Conservation (phyloP, 2,888 invertebrate genomes). For the Cataglyphis livida region DNA sequence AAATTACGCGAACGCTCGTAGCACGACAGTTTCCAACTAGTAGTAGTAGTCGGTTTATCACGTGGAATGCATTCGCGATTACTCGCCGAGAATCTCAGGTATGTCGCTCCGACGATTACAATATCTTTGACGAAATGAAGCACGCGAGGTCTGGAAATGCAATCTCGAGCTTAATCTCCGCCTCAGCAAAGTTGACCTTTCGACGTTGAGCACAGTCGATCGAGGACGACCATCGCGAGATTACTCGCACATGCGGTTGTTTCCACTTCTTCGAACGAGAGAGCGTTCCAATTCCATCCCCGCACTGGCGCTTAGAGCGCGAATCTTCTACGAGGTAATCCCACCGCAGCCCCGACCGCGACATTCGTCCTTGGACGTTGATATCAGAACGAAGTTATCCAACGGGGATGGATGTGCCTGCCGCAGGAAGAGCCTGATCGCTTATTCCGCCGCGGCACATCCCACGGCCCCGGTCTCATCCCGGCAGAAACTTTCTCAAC, state of each 20-base stretch:
- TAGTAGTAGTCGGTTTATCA: slow-evolving; percentile 49
- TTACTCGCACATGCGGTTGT: slow-evolving; percentile 14
- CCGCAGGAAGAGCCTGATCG: slow-evolving; percentile 66
- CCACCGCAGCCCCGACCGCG: slow-evolving; percentile 48
- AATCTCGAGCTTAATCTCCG: slow-evolving; percentile 52
- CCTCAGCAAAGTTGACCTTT: slow-evolving; percentile 26
- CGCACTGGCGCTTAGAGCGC: background rate
- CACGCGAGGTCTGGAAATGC: slow-evolving; percentile 32
- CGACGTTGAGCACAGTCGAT: slow-evolving; percentile 10
- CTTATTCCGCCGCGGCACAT: slow-evolving; percentile 74
- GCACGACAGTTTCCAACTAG: slow-evolving; percentile 62
- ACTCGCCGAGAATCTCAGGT: slow-evolving; percentile 44
- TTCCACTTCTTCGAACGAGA: background rate
- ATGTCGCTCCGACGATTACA: slow-evolving; percentile 47
- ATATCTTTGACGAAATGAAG: slow-evolving; percentile 51
- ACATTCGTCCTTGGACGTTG: slow-evolving; percentile 55
- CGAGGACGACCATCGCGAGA: background rate
- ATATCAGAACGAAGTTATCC: slow-evolving; percentile 54
- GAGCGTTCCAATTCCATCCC: slow-evolving; percentile 37
- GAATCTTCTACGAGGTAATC: slow-evolving; percentile 39
- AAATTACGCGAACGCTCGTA: slow-evolving; percentile 72
- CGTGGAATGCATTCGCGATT: slow-evolving; percentile 52
- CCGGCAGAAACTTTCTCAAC: slow-evolving; percentile 74
- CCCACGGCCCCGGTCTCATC: slow-evolving; percentile 56
- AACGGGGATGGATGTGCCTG: slow-evolving; percentile 63